A percentile compares a stretch with the other conserved stretches of the same genome.
Conservation (phyloP, 2,113 vertebrate species). For the Gavia stellata region DNA sequence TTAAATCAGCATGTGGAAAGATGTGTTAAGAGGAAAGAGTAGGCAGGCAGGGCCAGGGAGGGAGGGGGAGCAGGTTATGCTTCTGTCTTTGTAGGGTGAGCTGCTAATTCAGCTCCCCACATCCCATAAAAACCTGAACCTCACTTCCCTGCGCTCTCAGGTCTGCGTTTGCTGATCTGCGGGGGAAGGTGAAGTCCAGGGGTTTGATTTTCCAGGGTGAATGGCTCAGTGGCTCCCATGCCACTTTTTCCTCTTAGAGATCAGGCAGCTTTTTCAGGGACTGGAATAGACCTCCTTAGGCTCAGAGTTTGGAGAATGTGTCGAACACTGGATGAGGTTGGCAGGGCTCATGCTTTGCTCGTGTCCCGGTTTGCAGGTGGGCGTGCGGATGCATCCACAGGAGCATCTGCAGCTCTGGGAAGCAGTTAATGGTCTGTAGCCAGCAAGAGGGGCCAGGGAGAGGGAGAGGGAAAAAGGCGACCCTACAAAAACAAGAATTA, state of each 20-base stretch:
- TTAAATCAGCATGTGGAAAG: not conserved
- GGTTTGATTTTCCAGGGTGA: not conserved
- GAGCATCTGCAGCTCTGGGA: not conserved
- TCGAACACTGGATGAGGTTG: not conserved
- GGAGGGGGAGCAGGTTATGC: not conserved
- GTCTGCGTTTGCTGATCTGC: not conserved
- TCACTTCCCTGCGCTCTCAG: not conserved
- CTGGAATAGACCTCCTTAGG: not conserved
- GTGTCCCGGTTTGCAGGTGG: rapidly evolving
- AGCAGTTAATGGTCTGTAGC: not conserved
- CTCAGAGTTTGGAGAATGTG: not conserved
- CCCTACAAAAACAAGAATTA: not conserved
- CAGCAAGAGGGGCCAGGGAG: not conserved
- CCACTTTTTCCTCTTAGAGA: not conserved
- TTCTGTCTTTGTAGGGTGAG: not conserved
- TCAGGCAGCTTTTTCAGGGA: not conserved
- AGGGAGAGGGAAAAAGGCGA: not conserved
- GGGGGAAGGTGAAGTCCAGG: not conserved
- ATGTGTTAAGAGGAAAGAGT: not conserved
- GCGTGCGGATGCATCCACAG: not conserved
- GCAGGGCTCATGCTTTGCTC: not conserved
- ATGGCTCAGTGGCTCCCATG: not conserved
- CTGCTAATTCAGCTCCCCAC: not conserved
- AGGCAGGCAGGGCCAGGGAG: not conserved
- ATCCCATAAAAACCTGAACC: not conserved